Evolutionary conservation across 2,888 invertebrate species (phyloP), one percentile per base, ranked within the genome.

Genomic region (Phalera bucephala): DNA sequence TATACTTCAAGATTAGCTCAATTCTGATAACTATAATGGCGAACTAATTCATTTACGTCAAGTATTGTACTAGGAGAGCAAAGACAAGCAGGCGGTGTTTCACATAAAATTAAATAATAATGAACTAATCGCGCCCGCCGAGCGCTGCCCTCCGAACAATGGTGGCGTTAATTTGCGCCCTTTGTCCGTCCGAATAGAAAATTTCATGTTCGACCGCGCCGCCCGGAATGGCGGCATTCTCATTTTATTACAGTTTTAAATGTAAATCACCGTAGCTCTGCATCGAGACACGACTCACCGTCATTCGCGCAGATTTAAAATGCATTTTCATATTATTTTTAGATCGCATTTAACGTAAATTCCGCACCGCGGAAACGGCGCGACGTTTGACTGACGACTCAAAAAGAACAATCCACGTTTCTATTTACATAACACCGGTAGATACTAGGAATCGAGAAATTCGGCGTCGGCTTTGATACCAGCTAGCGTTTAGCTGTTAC

Each of bases 161-260:
- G 71, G 65, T 43, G 25, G 52, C 72, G 82, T 81, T 87, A 87
- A 88, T 88, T 80, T 77, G 79, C 68, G 75, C 82, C 84, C 77
- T 87, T 88, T 88, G 88, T 87, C 74, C 80, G 69, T 54, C 58
- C 74, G 74, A 80, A 86, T 86, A 87, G 87, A 86, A 84, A 84
- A 86, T 85, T 83, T 79, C 80, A 84, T 85, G 84, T 84, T 71
- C 70, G 64, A 77, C 71, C 70, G 72, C 74, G 67, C 64, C 73
- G 67, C 63, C 59, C 68, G 73, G 72, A 80, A 80, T 72, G 72
- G 66, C 67, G 67, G 67, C 67, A 70, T 78, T 80, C 73, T 68
- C 75, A 60, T 82, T 79, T 82, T 82, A 83, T 77, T 73, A 70
- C 78, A 73, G 69, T 78, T 85, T 68, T 83, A 75, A 76, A 81